These are phyloP conservation scores for Erebia epiphron DNA, from an alignment of 2,888 invertebrate species.

Conservation along the genomic window DNA sequence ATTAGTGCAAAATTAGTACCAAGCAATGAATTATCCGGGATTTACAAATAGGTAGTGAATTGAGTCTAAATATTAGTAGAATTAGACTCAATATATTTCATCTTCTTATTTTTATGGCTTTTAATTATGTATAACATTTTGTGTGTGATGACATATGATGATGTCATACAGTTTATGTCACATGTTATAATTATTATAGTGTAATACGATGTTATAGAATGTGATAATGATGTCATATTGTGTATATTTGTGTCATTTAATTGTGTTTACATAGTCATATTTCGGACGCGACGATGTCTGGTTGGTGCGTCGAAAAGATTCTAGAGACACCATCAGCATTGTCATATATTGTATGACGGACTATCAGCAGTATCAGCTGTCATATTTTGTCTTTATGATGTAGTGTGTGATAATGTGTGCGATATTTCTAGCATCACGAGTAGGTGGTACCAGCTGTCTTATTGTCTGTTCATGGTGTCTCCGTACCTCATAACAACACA, in stretches of 20 bases:
- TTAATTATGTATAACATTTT: too few relatives aligned
- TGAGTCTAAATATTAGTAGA: too few relatives aligned
- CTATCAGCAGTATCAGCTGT: not conserved
- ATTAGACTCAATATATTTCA: too few relatives aligned
- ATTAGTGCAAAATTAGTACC: too few relatives aligned
- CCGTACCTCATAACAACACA: not conserved
- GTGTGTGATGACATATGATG: too few relatives aligned
- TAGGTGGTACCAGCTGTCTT: not conserved
- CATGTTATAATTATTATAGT: too few relatives aligned
- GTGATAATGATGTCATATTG: not conserved
- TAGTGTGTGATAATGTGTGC: not conserved
- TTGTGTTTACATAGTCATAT: not conserved
- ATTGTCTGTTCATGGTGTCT: not conserved
- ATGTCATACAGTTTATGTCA: too few relatives aligned
- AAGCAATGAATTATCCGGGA: too few relatives aligned
- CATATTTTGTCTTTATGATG: not conserved
- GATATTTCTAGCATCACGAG: not conserved
- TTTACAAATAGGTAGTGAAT: too few relatives aligned
- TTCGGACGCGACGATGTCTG: not conserved
- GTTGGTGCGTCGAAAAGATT: not conserved
- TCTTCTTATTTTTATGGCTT: too few relatives aligned
- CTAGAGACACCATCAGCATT: not conserved
- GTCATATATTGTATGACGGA: not conserved
- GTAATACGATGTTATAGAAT: too few relatives aligned
- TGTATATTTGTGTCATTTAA: not conserved